Base-by-base conservation (phyloP, 2,113 vertebrate genomes). In the Alectura lathami region DNA sequence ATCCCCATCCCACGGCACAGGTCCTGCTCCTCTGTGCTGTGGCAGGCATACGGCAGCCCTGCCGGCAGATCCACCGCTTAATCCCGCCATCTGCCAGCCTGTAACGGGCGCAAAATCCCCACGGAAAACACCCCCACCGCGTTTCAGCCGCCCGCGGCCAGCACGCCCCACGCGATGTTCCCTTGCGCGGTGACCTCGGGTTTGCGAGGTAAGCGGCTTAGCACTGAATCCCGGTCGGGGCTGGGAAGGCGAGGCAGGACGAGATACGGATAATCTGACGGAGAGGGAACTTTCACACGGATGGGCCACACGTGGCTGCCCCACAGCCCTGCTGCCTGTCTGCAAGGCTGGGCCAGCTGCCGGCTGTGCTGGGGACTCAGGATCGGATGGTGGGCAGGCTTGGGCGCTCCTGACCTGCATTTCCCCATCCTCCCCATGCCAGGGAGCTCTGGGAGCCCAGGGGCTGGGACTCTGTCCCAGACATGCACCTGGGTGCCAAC, bases 161-260 rank as follows among this genome's bases (percentile, higher is more conserved):
- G 43, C 76, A 48, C 16, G 34, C 36, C n/a, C 42, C 62, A 56
- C 0, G 0, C 82, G 29, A 63, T 0, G 32, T 87, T 75, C 57
- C 53, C 87, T 70, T 68, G 23, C 1, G 24, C 54, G 62, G 88
- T 89, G 88, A 95, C 94, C 90, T 94, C n/a, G 0, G 40, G 47
- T 79, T 88, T 42, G 26, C n/a, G 78, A 7, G 1, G 43, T 96
- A 97, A 97, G 96, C 93, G 53, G 95, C 93, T 96, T 96, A 96
- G 42, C 3, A 1, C 72, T 76, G 91, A 86, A 94, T 94, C 79
- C 57, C 12, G 5, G 70, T 87, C 43, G 43, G 47, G 88, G 67
- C 69, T 3, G 3, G 56, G 40, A 70, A 3, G 8, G 88, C n/a
- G 21, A 75, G 60, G 70, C 84, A 94, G 83, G 93, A 95, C 0